phyloP scores from a whole-genome alignment of 2,888 invertebrate species.

The Agapetus fuscipes region DNA sequence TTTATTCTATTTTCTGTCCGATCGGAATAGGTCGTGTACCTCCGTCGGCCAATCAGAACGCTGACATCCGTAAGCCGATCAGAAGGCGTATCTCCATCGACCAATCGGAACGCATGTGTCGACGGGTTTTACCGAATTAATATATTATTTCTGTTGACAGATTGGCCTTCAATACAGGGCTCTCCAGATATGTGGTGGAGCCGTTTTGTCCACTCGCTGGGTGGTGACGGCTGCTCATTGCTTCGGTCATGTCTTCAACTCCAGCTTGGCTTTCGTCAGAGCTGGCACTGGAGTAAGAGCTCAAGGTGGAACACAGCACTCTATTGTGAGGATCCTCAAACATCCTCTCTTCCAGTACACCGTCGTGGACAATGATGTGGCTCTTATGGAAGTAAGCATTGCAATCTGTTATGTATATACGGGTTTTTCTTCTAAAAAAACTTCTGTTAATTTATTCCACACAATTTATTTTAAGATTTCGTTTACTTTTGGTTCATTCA shows the following conservation, averaged over 20 bases:
- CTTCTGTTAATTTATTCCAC: no score
- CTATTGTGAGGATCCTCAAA: conserved; percentile 5
- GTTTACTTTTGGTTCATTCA: no score
- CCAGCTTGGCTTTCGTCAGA: conserved; percentile 12
- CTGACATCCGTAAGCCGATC: no score
- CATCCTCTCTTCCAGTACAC: conserved; percentile 24
- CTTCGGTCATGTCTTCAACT: conserved; percentile 44
- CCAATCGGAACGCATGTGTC: no score
- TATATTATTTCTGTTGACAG: conserved; percentile 7
- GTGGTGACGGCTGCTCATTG: conserved; percentile 63
- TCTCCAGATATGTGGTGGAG: conserved; percentile 51
- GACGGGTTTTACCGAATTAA: no score
- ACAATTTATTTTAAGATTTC: no score
- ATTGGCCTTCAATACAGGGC: conserved; percentile 14
- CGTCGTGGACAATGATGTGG: conserved; percentile 27
- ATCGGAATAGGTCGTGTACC: no score
- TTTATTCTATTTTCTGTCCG: no score
- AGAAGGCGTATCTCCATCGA: no score
- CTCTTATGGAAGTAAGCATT: conserved; percentile 26
- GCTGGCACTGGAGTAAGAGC: conserved; percentile 10
- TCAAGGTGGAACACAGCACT: conserved; percentile 14
- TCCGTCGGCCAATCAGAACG: no score
- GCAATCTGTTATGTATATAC: neutral
- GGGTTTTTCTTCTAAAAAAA: no score
- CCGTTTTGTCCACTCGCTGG: conserved; percentile 58